Percentiles rank a stretch among this genome's conserved stretches.
Evolutionary conservation across 2,888 invertebrate genomes (phyloP).

Genomic region (Rhingia campestris): DNA sequence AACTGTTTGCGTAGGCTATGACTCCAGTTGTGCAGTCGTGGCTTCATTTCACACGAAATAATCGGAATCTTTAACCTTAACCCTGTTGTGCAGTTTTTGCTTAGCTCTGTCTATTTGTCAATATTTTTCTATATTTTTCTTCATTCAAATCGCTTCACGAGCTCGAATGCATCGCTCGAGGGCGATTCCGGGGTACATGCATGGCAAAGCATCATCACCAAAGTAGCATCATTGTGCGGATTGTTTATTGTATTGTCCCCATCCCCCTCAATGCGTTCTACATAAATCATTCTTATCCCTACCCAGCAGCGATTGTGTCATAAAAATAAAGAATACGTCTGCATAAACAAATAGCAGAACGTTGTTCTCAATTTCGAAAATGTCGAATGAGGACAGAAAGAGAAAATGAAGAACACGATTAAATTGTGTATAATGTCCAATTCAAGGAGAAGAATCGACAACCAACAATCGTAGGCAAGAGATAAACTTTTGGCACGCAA

Average conservation of each 20-base stretch:
- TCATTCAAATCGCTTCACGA: slow-evolving; percentile 34
- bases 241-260: slow-evolving; percentile 56
- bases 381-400: slow-evolving; percentile 47
- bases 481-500: slow-evolving; percentile 72
- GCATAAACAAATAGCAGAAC: slow-evolving; percentile 49
- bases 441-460: slow-evolving; percentile 61
- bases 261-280: slow-evolving; percentile 42
- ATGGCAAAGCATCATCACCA: slow-evolving; percentile 37
- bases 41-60: slow-evolving; percentile 52
- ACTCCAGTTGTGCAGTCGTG: slow-evolving; percentile 17
- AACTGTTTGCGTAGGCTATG: not conserved
- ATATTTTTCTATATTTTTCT: not conserved
- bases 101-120: slow-evolving; percentile 3
- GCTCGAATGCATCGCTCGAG: slow-evolving; percentile 28
- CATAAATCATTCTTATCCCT: slow-evolving; percentile 29
- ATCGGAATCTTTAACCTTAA: slow-evolving; percentile 68
- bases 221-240: slow-evolving; percentile 53
- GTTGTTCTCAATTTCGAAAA: slow-evolving; percentile 43
- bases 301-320: not conserved
- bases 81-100: slow-evolving; percentile 47
- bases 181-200: slow-evolving; percentile 9
- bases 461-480: slow-evolving; percentile 52
- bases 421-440: slow-evolving; percentile 58
- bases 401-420: slow-evolving; percentile 16
- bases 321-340: slow-evolving; percentile 39